Percentiles rank a stretch among this genome's conserved stretches.
These are phyloP conservation scores for Carabus problematicus DNA, from an alignment of 2,888 invertebrate genomes.

Conservation along the genomic window DNA sequence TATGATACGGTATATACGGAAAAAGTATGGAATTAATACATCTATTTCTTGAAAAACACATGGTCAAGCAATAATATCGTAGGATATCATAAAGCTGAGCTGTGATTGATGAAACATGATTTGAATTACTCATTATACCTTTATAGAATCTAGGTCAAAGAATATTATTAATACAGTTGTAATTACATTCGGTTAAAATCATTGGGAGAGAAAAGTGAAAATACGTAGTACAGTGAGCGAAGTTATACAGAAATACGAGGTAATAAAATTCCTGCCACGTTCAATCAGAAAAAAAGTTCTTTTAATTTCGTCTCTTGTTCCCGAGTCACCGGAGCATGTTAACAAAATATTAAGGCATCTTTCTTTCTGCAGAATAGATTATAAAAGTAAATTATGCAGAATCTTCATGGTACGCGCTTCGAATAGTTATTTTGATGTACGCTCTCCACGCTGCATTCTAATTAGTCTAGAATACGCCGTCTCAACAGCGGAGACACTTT, in stretches of 20 bases:
- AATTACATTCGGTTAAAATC: too few relatives aligned
- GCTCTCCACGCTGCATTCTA: constrained; percentile 38
- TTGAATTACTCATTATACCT: too few relatives aligned
- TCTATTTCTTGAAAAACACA: too few relatives aligned
- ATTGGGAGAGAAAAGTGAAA: too few relatives aligned
- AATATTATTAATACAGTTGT: too few relatives aligned
- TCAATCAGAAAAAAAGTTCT: constrained; percentile 38
- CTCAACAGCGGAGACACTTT: constrained; percentile 26
- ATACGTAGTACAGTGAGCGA: not conserved
- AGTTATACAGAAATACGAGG: constrained; percentile 9
- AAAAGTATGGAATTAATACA: too few relatives aligned
- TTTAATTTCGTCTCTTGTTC: constrained; percentile 41
- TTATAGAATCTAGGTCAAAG: too few relatives aligned
- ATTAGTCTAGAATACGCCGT: constrained; percentile 33
- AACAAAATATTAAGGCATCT: constrained; percentile 40
- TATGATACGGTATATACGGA: too few relatives aligned
- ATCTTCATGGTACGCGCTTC: constrained; percentile 37
- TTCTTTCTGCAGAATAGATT: constrained; percentile 39
- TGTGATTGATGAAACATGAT: too few relatives aligned
- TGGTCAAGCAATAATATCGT: too few relatives aligned
- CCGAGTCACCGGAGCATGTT: constrained; percentile 34
- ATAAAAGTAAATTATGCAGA: constrained; percentile 41
- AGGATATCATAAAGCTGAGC: too few relatives aligned
- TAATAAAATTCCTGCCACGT: constrained; percentile 39
- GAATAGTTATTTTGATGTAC: constrained; percentile 41